Evolutionary conservation across 2,113 vertebrate genomes (phyloP).

Genomic region (Proteles cristata): DNA sequence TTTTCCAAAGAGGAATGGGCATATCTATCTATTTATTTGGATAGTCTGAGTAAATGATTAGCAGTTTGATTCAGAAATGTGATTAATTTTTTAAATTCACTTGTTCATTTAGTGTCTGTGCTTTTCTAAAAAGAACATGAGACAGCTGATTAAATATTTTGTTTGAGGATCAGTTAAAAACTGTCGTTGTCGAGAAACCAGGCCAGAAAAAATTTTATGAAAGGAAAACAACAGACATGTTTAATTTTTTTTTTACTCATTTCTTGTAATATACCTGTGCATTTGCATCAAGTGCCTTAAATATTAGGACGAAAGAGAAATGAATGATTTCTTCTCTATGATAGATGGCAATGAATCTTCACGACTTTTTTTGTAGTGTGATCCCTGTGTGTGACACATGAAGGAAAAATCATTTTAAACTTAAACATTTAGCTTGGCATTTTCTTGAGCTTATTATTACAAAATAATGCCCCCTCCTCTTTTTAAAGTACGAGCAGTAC

Average conservation of each 20-base stretch:
- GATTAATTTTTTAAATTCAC: neutral
- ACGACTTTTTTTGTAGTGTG: neutral
- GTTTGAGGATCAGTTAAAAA: neutral
- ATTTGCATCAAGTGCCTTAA: neutral
- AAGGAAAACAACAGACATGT: neutral
- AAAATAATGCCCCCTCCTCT: neutral
- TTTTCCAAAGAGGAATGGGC: neutral
- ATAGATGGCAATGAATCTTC: neutral
- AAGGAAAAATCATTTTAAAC: neutral
- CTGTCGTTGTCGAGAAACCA: neutral
- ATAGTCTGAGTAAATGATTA: neutral
- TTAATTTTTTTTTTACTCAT: neutral
- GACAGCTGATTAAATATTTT: neutral
- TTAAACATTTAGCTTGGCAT: conserved; percentile 1
- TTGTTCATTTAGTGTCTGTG: neutral
- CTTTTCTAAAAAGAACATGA: neutral
- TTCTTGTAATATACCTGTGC: neutral
- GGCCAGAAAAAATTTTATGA: neutral
- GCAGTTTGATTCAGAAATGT: neutral
- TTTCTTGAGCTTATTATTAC: conserved; percentile 32
- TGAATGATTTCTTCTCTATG: neutral
- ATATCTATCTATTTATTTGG: neutral
- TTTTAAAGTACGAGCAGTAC: neutral
- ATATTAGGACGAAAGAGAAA: neutral
- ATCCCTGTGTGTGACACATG: neutral